phyloP scores from a whole-genome alignment of 2,888 invertebrate genomes.

The Zaprionus lineosus region DNA sequence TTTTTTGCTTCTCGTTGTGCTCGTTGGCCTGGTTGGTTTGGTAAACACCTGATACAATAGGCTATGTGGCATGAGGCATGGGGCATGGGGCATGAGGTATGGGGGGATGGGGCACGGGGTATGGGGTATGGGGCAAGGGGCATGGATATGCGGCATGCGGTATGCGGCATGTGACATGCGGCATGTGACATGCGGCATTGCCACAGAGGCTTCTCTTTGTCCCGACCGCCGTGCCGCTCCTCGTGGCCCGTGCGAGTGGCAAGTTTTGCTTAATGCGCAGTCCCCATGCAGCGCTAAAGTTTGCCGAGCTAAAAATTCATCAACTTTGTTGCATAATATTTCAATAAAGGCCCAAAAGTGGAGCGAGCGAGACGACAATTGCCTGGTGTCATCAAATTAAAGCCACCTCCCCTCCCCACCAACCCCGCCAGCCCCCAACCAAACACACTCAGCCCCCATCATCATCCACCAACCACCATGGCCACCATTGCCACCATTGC shows the following conservation, averaged over 20 bases:
- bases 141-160: neutral
- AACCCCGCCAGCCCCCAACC: no score
- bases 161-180: neutral
- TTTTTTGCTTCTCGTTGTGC: constrained; percentile 53
- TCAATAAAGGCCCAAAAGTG: constrained; percentile 57
- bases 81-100: neutral
- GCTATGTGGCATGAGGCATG: constrained; percentile 22
- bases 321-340: constrained; percentile 78
- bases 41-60: constrained; percentile 74
- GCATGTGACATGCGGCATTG: neutral
- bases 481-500: no score
- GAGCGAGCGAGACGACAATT: constrained; percentile 14
- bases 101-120: neutral
- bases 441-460: no score
- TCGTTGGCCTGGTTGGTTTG: constrained; percentile 29
- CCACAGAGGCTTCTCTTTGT: no score
- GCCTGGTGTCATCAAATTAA: constrained; percentile 69
- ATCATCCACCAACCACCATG: no score
- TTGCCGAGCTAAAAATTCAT: constrained; percentile 71
- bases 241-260: constrained; percentile 14
- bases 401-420: constrained; percentile 42
- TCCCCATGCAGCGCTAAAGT: constrained; percentile 65
- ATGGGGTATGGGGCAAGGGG: constrained; percentile 1
- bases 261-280: constrained; percentile 66
- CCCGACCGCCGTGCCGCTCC: neutral